These are phyloP conservation scores for Nasonia longicornis DNA, from an alignment of 1,140 invertebrate species.

Conservation along the genomic window DNA sequence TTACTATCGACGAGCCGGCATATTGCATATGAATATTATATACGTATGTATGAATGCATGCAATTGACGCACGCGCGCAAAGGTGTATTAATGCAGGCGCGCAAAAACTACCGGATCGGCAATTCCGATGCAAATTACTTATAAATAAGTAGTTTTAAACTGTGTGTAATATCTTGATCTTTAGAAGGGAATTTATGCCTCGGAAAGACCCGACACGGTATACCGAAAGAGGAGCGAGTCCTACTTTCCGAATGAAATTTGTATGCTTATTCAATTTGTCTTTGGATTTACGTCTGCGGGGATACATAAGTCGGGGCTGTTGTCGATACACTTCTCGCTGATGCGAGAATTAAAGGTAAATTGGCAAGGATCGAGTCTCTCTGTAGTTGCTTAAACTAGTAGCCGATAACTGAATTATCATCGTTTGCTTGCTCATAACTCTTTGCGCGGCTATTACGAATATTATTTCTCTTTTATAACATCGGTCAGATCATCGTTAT, in stretches of 20 bases:
- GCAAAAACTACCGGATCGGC: conserved; percentile 52
- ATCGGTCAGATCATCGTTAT: too few relatives aligned
- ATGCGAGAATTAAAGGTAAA: neutral
- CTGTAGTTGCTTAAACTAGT: neutral
- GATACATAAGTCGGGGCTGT: neutral
- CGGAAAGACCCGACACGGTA: conserved; percentile 37
- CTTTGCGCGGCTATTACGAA: too few relatives aligned
- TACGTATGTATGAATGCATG: neutral
- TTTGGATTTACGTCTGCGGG: neutral
- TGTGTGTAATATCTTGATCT: conserved; percentile 38
- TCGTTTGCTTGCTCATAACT: neutral
- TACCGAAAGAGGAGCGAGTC: neutral
- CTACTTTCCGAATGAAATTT: conserved; percentile 28
- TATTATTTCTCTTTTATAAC: neutral
- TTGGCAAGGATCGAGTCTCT: neutral
- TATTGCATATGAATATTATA: conserved; percentile 13
- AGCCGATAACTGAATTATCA: neutral
- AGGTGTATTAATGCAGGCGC: conserved; percentile 50
- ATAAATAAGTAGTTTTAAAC: conserved; percentile 38
- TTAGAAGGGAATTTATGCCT: conserved; percentile 24
- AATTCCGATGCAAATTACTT: conserved; percentile 62
- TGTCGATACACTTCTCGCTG: conserved; percentile 8
- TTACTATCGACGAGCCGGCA: conserved; percentile 28
- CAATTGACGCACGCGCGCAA: conserved; percentile 34
- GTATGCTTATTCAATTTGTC: conserved; percentile 32